phyloP scores from a whole-genome alignment of 1,140 invertebrate genomes.

The Zeugodacus cucurbitae region DNA sequence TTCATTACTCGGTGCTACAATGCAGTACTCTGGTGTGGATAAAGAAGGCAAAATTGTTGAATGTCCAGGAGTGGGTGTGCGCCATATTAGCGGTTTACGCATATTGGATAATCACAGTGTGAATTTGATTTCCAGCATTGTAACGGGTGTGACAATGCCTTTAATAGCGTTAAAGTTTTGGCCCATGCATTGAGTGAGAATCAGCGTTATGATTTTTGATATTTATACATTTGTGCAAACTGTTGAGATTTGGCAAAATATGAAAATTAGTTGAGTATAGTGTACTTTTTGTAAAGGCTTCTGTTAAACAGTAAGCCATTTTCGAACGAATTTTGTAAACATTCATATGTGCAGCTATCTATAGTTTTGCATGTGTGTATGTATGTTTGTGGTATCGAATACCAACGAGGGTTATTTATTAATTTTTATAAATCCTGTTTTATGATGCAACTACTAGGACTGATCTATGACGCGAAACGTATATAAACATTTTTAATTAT shows the following conservation, averaged over 20 bases:
- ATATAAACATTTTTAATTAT: neutral
- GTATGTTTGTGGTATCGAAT: neutral
- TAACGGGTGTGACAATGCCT: constrained; percentile 80
- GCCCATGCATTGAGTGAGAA: constrained; percentile 63
- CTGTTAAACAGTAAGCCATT: neutral
- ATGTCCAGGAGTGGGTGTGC: constrained; percentile 76
- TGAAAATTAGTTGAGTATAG: neutral
- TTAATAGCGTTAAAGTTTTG: constrained; percentile 76
- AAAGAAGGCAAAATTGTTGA: constrained; percentile 79
- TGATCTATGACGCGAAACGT: neutral
- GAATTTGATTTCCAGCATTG: constrained; percentile 84
- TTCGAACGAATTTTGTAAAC: neutral
- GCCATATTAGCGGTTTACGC: constrained; percentile 80
- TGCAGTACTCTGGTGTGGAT: constrained; percentile 86
- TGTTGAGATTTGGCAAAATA: neutral
- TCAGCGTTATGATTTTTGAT: too few species aligned
- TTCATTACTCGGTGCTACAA: constrained; percentile 84
- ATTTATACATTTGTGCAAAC: neutral
- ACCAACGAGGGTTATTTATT: neutral
- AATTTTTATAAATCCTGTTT: neutral
- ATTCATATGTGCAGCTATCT: neutral
- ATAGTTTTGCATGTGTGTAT: too few species aligned
- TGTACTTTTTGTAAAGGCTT: neutral
- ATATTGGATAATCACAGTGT: constrained; percentile 92
- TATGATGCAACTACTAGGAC: neutral